These are phyloP conservation scores for Nezara viridula DNA, from an alignment of 2,888 invertebrate genomes.

Conservation along the genomic window DNA sequence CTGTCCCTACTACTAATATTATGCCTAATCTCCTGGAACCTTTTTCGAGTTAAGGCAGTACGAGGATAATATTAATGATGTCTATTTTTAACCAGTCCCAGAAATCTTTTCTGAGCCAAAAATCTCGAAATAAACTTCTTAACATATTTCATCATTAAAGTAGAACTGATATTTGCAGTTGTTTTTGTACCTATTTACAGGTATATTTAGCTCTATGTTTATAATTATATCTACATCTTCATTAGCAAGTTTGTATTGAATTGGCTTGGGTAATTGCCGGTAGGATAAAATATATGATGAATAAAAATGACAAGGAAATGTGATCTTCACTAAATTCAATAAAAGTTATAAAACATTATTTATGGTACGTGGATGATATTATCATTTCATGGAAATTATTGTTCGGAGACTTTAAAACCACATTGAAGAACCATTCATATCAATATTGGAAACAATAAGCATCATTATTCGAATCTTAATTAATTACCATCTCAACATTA, in stretches of 20 bases:
- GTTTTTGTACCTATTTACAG: conserved; percentile 21
- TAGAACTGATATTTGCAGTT: conserved; percentile 34
- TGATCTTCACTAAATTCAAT: too few species aligned
- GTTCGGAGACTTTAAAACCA: too few species aligned
- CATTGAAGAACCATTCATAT: too few species aligned
- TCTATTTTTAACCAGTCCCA: not conserved
- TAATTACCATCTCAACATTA: too few species aligned
- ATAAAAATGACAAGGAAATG: too few species aligned
- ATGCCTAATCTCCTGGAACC: conserved; percentile 4
- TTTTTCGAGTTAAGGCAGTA: conserved; percentile 29
- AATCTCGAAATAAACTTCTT: conserved; percentile 37
- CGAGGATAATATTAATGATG: conserved; percentile 43
- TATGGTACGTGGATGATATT: too few species aligned
- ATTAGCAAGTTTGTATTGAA: not conserved
- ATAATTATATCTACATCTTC: conserved; percentile 12
- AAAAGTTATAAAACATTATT: too few species aligned
- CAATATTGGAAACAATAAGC: too few species aligned
- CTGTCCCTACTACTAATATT: not conserved
- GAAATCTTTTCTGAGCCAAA: conserved; percentile 49
- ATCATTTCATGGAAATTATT: too few species aligned
- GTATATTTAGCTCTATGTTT: not conserved
- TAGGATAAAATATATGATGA: not conserved
- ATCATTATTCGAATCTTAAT: too few species aligned
- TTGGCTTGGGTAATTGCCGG: not conserved
- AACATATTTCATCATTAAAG: conserved; percentile 46